Percentiles rank a stretch among this genome's conserved stretches.
Evolutionary conservation across 1,140 invertebrate species (phyloP).

Genomic region (Onthophagus taurus): DNA sequence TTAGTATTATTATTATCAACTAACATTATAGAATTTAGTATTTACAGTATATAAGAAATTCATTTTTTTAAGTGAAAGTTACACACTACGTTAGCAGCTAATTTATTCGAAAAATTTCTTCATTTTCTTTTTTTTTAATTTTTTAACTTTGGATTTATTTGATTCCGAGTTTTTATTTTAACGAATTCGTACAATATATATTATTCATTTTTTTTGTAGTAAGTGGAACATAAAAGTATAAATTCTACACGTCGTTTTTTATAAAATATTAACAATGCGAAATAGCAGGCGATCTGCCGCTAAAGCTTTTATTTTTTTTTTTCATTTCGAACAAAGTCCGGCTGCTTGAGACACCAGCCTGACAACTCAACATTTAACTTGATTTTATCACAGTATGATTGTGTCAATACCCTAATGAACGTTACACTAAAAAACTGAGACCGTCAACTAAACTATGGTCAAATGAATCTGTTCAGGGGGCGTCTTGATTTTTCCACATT

Average conservation of each 20-base stretch:
- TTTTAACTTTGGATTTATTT: too few relatives aligned
- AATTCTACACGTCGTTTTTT: constrained; percentile 22
- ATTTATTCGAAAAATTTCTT: neutral
- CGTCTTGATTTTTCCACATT: too few relatives aligned
- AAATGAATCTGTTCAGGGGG: too few relatives aligned
- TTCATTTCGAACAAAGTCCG: constrained; percentile 8
- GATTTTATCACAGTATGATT: constrained; percentile 40
- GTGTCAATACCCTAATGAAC: constrained; percentile 37
- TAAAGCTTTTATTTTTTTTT: constrained; percentile 5
- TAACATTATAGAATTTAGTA: constrained; percentile 16
- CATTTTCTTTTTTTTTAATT: neutral
- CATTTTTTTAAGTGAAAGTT: constrained; percentile 15
- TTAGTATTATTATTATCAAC: constrained; percentile 4
- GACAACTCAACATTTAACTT: constrained; percentile 36
- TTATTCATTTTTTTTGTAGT: too few relatives aligned
- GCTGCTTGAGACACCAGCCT: too few relatives aligned
- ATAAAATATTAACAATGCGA: constrained; percentile 30
- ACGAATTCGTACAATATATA: too few relatives aligned
- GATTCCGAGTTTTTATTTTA: too few relatives aligned
- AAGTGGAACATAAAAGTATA: too few relatives aligned
- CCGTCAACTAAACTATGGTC: constrained; percentile 12
- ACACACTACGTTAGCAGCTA: constrained; percentile 14
- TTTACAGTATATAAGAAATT: constrained; percentile 23
- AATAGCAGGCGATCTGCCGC: too few relatives aligned
- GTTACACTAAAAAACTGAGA: constrained; percentile 32